A percentile compares a stretch with the other conserved stretches of the same genome.
These are phyloP conservation scores for Notodonta dromedarius DNA, from an alignment of 2,888 invertebrate species.

Conservation along the genomic window DNA sequence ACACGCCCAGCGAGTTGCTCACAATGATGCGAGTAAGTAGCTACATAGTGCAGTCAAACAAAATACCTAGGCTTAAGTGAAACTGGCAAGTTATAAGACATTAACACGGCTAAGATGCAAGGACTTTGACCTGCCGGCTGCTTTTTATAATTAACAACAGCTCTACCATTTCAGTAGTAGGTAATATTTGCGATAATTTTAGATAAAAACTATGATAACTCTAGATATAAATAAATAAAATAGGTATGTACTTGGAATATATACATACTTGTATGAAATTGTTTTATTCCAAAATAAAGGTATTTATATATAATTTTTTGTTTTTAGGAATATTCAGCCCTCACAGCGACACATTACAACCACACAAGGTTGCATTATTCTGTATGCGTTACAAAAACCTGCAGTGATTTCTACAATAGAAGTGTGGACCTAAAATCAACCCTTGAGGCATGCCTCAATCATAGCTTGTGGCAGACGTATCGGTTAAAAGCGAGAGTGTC, in stretches of 20 bases:
- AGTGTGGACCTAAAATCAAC: conserved; percentile 23
- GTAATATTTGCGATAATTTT: too few relatives aligned
- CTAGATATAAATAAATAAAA: too few relatives aligned
- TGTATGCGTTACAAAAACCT: conserved; percentile 62
- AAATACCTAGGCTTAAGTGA: too few relatives aligned
- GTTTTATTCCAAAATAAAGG: too few relatives aligned
- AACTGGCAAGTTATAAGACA: too few relatives aligned
- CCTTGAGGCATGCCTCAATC: conserved; percentile 35
- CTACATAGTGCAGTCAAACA: not conserved
- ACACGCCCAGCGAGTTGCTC: conserved; percentile 27
- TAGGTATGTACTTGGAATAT: too few relatives aligned
- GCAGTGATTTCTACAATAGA: conserved; percentile 44
- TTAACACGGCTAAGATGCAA: too few relatives aligned
- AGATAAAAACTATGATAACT: too few relatives aligned
- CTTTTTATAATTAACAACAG: too few relatives aligned
- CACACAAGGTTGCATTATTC: conserved; percentile 66
- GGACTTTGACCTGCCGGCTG: too few relatives aligned
- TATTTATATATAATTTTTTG: not conserved
- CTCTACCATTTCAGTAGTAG: too few relatives aligned
- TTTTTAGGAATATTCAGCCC: conserved; percentile 66
- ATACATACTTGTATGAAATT: too few relatives aligned
- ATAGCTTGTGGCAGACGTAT: conserved; percentile 22
- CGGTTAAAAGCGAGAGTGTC: conserved; percentile 25
- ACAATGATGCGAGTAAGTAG: conserved; percentile 38
- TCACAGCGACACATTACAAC: conserved; percentile 64